Evolutionary conservation across 1,140 invertebrate genomes (phyloP).

Genomic region (Procambarus virginalis): DNA sequence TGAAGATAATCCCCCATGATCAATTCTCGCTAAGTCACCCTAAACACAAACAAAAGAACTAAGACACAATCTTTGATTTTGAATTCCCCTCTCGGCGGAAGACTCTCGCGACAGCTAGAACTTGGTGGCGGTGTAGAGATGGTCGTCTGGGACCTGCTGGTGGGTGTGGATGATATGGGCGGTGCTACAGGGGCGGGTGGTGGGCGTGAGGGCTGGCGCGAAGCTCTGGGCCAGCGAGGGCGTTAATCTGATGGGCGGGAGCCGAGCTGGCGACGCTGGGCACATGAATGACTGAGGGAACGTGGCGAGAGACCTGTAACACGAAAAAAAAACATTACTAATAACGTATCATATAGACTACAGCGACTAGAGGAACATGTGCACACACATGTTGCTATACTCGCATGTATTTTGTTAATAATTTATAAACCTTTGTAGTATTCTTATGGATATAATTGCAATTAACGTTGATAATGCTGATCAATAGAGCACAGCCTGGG

Average conservation of each 20-base stretch:
- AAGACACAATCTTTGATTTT: slow-evolving; percentile 1
- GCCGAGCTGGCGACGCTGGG: slow-evolving; percentile 49
- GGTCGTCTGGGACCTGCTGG: slow-evolving; percentile 45
- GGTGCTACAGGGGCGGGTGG: slow-evolving; percentile 60
- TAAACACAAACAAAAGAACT: neutral
- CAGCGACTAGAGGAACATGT: no score
- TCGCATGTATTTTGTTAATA: no score
- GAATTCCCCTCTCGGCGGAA: neutral
- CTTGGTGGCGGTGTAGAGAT: slow-evolving; percentile 56
- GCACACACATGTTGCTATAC: no score
- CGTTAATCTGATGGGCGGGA: slow-evolving; percentile 35
- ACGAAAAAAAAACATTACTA: neutral
- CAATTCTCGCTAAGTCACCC: no score
- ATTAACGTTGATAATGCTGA: no score
- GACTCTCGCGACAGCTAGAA: slow-evolving; percentile 15
- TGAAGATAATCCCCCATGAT: no score
- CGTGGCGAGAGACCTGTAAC: slow-evolving; percentile 40
- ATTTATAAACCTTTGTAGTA: no score
- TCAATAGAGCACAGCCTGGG: no score
- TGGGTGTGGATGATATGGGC: slow-evolving; percentile 60
- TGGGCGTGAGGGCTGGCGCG: slow-evolving; percentile 48
- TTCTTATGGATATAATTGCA: no score
- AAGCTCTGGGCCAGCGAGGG: slow-evolving; percentile 48
- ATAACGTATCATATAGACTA: no score
- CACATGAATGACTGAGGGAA: slow-evolving; percentile 57